These are phyloP conservation scores for Leptoteleia sp. DNA, from an alignment of 1,140 invertebrate species.

Conservation along the genomic window DNA sequence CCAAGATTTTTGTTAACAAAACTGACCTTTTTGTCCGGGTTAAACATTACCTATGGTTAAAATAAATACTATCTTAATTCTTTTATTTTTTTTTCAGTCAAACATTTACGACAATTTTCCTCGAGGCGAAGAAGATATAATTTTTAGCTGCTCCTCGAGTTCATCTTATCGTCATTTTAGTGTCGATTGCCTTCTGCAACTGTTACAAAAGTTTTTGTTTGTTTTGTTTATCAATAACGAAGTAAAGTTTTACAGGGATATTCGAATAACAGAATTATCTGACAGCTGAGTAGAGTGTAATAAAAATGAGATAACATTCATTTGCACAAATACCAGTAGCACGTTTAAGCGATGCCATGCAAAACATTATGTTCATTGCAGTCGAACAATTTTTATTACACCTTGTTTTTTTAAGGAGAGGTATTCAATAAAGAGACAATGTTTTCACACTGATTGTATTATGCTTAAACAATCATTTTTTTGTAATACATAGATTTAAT, in stretches of 20 bases:
- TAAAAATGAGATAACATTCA: conserved; percentile 16
- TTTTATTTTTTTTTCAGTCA: conserved; percentile 47
- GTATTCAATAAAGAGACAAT: conserved; percentile 57
- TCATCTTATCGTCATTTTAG: conserved; percentile 33
- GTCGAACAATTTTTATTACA: conserved; percentile 27
- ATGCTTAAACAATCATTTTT: conserved; percentile 51
- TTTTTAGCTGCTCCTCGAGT: conserved; percentile 34
- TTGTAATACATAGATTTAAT: conserved; percentile 28
- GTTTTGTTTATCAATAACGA: too few species aligned
- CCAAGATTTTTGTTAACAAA: conserved; percentile 39
- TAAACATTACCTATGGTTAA: conserved; percentile 50
- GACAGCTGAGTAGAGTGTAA: conserved; percentile 6
- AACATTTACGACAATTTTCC: conserved; percentile 32
- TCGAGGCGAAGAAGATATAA: conserved; percentile 30
- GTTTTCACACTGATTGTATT: conserved; percentile 57
- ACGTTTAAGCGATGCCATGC: conserved; percentile 38
- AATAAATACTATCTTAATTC: conserved; percentile 35
- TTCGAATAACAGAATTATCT: too few species aligned
- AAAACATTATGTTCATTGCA: not conserved
- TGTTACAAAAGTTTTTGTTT: conserved; percentile 42
- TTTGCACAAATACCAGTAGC: conserved; percentile 23
- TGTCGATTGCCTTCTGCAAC: conserved; percentile 43
- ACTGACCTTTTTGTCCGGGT: conserved; percentile 44
- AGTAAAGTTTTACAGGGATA: too few species aligned
- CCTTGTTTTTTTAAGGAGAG: conserved; percentile 26